phyloP scores from a whole-genome alignment of 2,888 invertebrate genomes.

The Drosophila sordidapex region DNA sequence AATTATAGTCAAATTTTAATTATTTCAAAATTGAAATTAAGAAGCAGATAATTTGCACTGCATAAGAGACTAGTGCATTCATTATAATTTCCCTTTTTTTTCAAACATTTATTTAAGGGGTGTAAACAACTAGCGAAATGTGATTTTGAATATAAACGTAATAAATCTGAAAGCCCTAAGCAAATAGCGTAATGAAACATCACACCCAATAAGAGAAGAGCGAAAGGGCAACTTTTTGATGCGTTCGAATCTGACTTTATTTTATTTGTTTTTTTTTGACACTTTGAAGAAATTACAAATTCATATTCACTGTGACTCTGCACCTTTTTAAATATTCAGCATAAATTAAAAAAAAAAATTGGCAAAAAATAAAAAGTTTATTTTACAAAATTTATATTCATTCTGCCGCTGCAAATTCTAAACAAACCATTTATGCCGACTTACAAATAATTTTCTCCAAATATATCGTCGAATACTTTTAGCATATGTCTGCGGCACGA shows the following conservation, averaged over 20 bases:
- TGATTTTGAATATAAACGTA: neutral
- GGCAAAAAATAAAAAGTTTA: neutral
- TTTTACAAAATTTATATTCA: neutral
- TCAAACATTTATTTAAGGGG: too few relatives aligned
- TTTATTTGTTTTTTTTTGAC: neutral
- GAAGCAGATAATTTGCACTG: neutral
- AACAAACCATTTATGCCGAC: neutral
- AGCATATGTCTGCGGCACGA: slow-evolving; percentile 23
- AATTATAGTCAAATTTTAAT: too few relatives aligned
- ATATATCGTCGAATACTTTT: slow-evolving; percentile 2
- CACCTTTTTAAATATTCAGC: neutral
- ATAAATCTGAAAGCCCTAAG: neutral
- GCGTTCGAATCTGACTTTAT: neutral
- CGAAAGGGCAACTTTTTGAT: neutral
- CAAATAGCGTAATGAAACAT: too few relatives aligned
- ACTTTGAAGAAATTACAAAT: neutral
- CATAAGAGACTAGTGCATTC: slow-evolving; percentile 21
- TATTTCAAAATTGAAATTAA: too few relatives aligned
- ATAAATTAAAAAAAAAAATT: neutral
- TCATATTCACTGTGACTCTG: neutral
- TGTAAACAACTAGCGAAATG: neutral
- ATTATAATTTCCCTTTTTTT: slow-evolving; percentile 9
- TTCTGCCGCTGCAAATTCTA: neutral
- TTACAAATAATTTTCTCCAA: neutral
- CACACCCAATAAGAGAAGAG: neutral